These are phyloP conservation scores for Stenotaenia linearis DNA, from an alignment of 2,888 invertebrate genomes.

Conservation along the genomic window DNA sequence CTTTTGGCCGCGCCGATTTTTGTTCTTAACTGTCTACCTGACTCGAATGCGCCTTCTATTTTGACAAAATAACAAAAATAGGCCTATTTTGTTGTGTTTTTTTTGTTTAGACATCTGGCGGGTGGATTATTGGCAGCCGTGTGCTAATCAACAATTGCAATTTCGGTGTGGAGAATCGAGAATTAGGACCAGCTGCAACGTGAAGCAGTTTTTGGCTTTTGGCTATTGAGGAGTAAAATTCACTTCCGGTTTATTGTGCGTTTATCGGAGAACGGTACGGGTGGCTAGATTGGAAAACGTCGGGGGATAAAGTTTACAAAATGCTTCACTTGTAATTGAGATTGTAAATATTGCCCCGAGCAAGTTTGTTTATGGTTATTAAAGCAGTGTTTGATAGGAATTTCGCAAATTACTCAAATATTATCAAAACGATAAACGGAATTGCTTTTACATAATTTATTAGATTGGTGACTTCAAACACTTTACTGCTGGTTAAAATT, in stretches of 20 bases:
- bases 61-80: no score
- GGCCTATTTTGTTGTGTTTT: neutral
- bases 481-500: neutral
- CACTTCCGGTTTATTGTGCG: slow-evolving; percentile 1
- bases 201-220: slow-evolving; percentile 3
- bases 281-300: neutral
- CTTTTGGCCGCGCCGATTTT: neutral
- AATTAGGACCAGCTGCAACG: slow-evolving; percentile 9
- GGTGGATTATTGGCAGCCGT: slow-evolving; percentile 4
- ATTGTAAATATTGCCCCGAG: neutral
- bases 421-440: neutral
- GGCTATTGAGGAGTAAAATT: neutral
- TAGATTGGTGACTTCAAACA: neutral
- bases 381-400: neutral
- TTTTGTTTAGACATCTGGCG: neutral
- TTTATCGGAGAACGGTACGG: neutral
- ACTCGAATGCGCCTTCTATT: neutral
- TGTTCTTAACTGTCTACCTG: neutral
- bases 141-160: slow-evolving; percentile 14
- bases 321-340: neutral
- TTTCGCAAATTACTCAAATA: neutral
- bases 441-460: neutral
- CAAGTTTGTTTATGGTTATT: neutral
- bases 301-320: neutral
- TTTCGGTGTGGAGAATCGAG: slow-evolving; percentile 8